phyloP scores from a whole-genome alignment of 2,113 vertebrate species.

The Brachypteracias leptosomus region DNA sequence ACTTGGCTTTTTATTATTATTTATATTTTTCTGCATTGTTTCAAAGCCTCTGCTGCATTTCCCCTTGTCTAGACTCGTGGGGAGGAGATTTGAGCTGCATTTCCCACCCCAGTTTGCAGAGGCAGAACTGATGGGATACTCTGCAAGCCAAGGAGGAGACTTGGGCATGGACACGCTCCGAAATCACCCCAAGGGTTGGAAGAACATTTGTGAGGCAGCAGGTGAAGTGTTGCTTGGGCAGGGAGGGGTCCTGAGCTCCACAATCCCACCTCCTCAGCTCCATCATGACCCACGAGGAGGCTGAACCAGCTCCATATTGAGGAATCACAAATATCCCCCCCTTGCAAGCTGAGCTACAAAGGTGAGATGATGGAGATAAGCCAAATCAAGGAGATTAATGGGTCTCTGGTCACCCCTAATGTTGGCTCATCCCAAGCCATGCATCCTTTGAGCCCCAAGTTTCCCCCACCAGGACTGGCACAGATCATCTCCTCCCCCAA shows the following conservation, averaged over 20 bases:
- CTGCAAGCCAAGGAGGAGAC: not conserved
- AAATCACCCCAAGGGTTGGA: rapidly evolving
- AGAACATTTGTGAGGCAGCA: not conserved
- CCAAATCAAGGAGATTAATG: not conserved
- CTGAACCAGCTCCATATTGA: rapidly evolving
- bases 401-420: not conserved
- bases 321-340: rapidly evolving
- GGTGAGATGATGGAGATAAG: no score
- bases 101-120: not conserved
- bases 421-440: not conserved
- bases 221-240: not conserved
- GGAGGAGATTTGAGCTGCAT: not conserved
- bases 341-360: rapidly evolving
- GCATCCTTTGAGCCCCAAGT: not conserved
- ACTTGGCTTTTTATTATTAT: not conserved
- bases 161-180: not conserved
- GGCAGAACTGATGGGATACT: not conserved
- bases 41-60: not conserved
- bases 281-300: rapidly evolving
- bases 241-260: not conserved
- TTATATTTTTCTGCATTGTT: not conserved
- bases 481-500: not conserved
- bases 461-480: not conserved
- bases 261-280: rapidly evolving
- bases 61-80: not conserved